Conservation (phyloP, 2,888 invertebrate species). For the Ormia ochracea region DNA sequence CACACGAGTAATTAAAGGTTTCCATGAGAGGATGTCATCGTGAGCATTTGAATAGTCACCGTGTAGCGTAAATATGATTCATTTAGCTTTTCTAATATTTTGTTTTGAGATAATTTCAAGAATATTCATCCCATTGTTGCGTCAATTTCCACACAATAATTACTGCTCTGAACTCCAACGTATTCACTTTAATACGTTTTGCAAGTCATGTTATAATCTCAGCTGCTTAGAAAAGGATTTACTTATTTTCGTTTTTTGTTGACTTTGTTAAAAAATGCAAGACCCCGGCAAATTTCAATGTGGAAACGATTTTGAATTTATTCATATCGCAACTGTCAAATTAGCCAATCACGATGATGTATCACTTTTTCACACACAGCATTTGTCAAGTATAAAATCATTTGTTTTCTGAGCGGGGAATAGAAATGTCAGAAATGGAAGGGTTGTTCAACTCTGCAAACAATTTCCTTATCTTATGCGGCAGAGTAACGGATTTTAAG, state of each 20-base stretch:
- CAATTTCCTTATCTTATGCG: not conserved
- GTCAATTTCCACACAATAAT: not conserved
- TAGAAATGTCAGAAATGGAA: conserved; percentile 23
- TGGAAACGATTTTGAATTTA: conserved; percentile 48
- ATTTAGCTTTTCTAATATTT: too few relatives aligned
- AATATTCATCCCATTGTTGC: not conserved
- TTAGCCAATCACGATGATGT: conserved; percentile 70
- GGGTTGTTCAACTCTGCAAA: conserved; percentile 20
- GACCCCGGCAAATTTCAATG: not conserved
- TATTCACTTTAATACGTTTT: conserved; percentile 29
- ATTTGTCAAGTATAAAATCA: conserved; percentile 35
- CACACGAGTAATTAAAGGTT: too few relatives aligned
- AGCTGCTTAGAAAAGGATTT: conserved; percentile 63
- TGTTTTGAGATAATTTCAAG: not conserved
- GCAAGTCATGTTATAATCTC: conserved; percentile 65
- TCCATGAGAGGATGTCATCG: too few relatives aligned
- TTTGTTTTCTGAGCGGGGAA: not conserved
- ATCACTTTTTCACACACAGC: conserved; percentile 64
- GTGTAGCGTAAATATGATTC: too few relatives aligned
- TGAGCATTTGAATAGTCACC: too few relatives aligned
- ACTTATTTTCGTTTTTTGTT: conserved; percentile 13
- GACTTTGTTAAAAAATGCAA: conserved; percentile 24
- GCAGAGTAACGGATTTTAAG: conserved; percentile 17
- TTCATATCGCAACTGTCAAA: conserved; percentile 63
- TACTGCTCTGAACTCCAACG: not conserved